Evolutionary conservation across 2,113 vertebrate species (phyloP).

Genomic region (Microcebus griseorufus): DNA sequence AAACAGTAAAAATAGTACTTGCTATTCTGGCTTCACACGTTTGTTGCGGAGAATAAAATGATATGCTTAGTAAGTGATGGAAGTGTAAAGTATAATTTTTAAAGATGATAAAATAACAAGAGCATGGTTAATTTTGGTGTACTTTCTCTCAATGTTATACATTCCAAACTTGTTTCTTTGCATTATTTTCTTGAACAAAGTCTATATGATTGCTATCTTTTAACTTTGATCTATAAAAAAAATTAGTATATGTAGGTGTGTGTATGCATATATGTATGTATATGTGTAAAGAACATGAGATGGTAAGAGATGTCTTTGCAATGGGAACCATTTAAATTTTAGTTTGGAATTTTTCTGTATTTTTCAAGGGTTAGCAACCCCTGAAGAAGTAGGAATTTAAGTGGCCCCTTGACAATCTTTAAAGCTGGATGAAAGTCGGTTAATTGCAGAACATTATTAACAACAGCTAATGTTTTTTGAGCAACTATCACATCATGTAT

Average conservation of each 20-base stretch:
- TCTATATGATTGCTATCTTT: background rate
- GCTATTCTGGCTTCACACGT: conserved; percentile 39
- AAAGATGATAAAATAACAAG: background rate
- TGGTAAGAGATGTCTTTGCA: background rate
- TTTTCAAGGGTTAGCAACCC: background rate
- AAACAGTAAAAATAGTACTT: background rate
- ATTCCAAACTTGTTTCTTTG: background rate
- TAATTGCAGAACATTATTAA: background rate
- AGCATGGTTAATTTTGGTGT: background rate
- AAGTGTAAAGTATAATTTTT: background rate
- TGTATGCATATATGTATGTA: background rate
- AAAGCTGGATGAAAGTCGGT: background rate
- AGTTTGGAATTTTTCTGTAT: background rate
- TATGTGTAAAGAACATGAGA: background rate
- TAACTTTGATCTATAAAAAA: background rate
- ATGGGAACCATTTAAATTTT: background rate
- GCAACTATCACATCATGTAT: background rate
- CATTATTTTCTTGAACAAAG: background rate
- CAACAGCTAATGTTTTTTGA: background rate
- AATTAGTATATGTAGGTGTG: background rate
- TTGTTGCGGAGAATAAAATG: background rate
- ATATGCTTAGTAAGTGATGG: background rate
- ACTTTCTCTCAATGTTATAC: background rate
- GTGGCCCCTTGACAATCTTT: background rate
- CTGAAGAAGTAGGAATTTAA: background rate